Evolutionary conservation across 1,140 invertebrate genomes (phyloP), one percentile per base, ranked within the genome.

Genomic region (Saccostrea echinata): DNA sequence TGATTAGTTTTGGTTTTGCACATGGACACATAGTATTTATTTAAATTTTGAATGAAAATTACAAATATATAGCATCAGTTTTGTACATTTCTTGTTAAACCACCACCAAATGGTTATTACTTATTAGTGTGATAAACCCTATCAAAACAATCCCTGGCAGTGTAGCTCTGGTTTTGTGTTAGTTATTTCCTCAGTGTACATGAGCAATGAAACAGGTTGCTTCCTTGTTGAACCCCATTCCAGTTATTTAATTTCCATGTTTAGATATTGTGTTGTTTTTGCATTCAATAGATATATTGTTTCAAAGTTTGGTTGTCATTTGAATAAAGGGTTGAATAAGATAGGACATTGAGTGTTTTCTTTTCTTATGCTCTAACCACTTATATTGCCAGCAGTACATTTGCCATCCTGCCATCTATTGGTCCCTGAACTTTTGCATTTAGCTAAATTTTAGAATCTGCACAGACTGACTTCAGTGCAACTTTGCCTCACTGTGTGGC

Each of bases 351-450:
- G 13, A 68, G 13, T 35, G 64, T 85, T 35, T 16, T 16, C 18
- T 97, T 68, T 68, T 68, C 11, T 27, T 71, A 76, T 76, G 3
- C 8, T 16, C 27, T 16, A 33, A 76, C 18, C 55, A 18, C 12
- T 4, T 57, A 57, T 57, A 21, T 57, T 12, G 55, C 4, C 16
- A 57, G 0, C 13, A 13, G 13, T 43, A 43, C 35, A 43, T 43
- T 43, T 43, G 43, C 43, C 43, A 3, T 43, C 43, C 43, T 43
- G 6, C 43, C 9, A 43, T 43, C 43, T 43, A 57, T 57, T 18
- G 21, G 55, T 57, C 55, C 55, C 0, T 57, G 0, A 57, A 57
- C 13, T 57, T 12, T 55, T 18, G 1, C 12, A 57, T 57, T 18
- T 61, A 61, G 16, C 6, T 6, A 61, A 61, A n/a, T 13, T 0